phyloP scores from a whole-genome alignment of 1,140 invertebrate species.

The Chironomus tepperi region DNA sequence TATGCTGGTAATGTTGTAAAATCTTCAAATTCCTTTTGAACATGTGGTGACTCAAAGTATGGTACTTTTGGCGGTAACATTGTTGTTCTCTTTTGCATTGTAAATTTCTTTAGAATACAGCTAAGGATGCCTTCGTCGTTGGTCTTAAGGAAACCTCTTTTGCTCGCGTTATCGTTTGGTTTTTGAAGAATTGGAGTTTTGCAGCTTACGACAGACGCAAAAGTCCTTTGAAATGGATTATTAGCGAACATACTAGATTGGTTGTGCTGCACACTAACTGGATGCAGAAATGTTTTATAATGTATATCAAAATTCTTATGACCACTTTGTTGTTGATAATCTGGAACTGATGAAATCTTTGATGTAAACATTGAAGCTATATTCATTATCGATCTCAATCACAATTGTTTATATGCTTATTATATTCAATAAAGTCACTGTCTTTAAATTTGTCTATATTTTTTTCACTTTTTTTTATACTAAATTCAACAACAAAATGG shows the following conservation, averaged over 20 bases:
- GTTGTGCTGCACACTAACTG: background rate
- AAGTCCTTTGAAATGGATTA: background rate
- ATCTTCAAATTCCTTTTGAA: background rate
- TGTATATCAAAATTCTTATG: background rate
- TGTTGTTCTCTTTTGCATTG: background rate
- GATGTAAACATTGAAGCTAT: background rate
- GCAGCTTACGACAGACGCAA: slow-evolving; percentile 1
- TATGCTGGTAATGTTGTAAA: background rate
- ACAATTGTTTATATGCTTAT: background rate
- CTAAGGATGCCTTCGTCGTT: background rate
- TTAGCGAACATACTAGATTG: background rate
- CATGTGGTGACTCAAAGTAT: no score
- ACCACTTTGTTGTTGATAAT: background rate
- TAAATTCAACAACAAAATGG: slow-evolving; percentile 6
- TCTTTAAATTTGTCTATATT: background rate
- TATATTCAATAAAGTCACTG: background rate
- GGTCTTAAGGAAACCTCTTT: background rate
- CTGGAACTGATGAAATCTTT: background rate
- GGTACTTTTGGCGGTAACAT: background rate
- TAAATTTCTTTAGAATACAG: background rate
- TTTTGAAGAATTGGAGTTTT: background rate
- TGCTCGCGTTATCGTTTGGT: background rate
- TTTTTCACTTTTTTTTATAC: background rate
- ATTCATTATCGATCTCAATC: background rate
- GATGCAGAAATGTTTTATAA: background rate